A percentile compares a stretch with the other conserved stretches of the same genome.
phyloP scores from a whole-genome alignment of 2,113 vertebrate genomes.

The Aegypius monachus region DNA sequence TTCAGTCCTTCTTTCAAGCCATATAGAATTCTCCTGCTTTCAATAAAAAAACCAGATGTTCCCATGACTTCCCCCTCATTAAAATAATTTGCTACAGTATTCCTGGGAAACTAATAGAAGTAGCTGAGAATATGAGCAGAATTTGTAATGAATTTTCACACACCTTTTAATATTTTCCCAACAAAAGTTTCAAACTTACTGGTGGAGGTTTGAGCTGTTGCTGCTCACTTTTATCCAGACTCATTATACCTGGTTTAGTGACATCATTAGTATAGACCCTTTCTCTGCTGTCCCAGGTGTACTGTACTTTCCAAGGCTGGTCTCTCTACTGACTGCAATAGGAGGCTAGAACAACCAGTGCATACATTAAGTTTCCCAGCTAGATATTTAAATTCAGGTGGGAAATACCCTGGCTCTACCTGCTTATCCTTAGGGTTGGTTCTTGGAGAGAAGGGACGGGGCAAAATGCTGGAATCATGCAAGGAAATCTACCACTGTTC shows the following conservation, averaged over 20 bases:
- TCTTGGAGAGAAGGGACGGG: neutral
- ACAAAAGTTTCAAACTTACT: neutral
- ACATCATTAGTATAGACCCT: neutral
- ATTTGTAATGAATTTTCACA: constrained; percentile 19
- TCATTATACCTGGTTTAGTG: neutral
- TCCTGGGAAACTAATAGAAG: constrained; percentile 41
- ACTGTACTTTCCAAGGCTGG: neutral
- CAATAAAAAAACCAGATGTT: constrained; percentile 49
- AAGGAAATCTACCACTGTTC: neutral
- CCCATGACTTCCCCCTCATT: constrained; percentile 32
- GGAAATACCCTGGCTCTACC: neutral
- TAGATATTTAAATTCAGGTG: neutral
- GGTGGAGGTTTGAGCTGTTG: neutral
- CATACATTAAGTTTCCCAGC: neutral
- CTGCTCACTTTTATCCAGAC: neutral
- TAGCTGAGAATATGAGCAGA: constrained; percentile 8
- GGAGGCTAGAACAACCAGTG: neutral
- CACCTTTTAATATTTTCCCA: neutral
- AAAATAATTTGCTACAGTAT: constrained; percentile 46
- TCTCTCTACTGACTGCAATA: neutral
- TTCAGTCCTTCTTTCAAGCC: constrained; percentile 21
- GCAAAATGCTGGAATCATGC: neutral
- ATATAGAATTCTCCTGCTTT: constrained; percentile 45
- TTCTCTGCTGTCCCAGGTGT: neutral
- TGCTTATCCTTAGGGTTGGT: neutral